Base-by-base conservation (phyloP, 1,140 invertebrate genomes). In the Bradynema listronoti region DNA sequence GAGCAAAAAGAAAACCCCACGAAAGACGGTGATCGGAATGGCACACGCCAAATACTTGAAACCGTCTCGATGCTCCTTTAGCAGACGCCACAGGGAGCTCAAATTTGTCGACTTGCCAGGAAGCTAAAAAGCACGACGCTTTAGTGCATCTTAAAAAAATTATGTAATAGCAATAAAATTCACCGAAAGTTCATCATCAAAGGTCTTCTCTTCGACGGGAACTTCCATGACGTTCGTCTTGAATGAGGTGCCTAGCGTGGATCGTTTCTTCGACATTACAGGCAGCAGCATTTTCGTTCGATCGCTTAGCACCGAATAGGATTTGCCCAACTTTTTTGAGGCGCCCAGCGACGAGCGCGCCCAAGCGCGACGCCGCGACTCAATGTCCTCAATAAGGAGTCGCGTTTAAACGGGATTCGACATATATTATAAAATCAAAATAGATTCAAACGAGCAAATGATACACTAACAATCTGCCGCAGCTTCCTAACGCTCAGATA, bases 221-320 rank as follows among this genome's bases (percentile, higher is more conserved):
- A 60, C 55, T 62, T 60, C 61, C 58, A 60, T 60, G 1, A 70
- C 65, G 43, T 72, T 70, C 0, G 67, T 51, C 39, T 73, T 67
- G 25, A 68, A 72, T 1, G 58, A 36, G 29, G 65, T 71, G 22
- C 50, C 50, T 11, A 66, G 42, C 16, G 49, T 24, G 14, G 65
- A 62, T 4, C 65, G 68, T 41, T 70, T 70, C 32, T 70, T 70
- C 2, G 71, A 70, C 57, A 73, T 63, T 25, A 68, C 72, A 5
- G 73, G 73, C 22, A 73, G 27, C 0, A 67, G 56, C 29, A 77
- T 41, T 25, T 75, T 77, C 32, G 66, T 51, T 16, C 69, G 50
- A 22, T 73, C 71, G 43, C 71, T 75, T 11, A 70, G 41, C 25
- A 75, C 56, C 24, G 74, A 75, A 36, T 75, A 75, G n/a, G 74